Evolutionary conservation across 2,888 invertebrate genomes (phyloP).

Genomic region (Eudemis profundana): DNA sequence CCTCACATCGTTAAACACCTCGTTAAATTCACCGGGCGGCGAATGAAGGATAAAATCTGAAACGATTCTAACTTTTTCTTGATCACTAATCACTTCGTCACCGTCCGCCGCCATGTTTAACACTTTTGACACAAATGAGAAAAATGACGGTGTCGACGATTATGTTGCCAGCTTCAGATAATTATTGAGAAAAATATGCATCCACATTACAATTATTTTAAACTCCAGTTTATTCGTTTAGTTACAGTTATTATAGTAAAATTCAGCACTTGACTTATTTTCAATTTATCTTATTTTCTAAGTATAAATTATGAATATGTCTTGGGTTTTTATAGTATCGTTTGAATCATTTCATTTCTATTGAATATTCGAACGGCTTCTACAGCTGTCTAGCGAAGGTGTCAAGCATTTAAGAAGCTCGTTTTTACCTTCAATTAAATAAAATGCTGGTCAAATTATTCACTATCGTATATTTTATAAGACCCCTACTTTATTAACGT

Average conservation of each 20-base stretch:
- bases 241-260: no score
- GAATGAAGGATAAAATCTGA: constrained; percentile 99
- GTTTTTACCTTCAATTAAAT: background rate
- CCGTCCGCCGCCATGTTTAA: constrained; percentile 94
- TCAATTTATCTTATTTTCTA: no score
- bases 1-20: constrained; percentile 99
- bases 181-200: constrained; percentile 46
- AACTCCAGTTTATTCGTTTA: no score
- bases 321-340: no score
- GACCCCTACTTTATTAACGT: no score
- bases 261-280: no score
- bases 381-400: background rate
- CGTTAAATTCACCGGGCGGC: constrained; percentile 99
- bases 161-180: constrained; percentile 39
- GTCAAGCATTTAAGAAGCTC: constrained; percentile 9
- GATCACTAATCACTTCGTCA: constrained; percentile 93
- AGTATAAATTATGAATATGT: no score
- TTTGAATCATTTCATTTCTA: no score
- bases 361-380: background rate
- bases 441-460: background rate
- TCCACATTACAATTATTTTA: no score
- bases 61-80: constrained; percentile 97
- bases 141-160: constrained; percentile 53
- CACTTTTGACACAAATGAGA: constrained; percentile 68
- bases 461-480: no score